Conservation (phyloP, 2,888 invertebrate species). For the Gryllus longicercus region DNA sequence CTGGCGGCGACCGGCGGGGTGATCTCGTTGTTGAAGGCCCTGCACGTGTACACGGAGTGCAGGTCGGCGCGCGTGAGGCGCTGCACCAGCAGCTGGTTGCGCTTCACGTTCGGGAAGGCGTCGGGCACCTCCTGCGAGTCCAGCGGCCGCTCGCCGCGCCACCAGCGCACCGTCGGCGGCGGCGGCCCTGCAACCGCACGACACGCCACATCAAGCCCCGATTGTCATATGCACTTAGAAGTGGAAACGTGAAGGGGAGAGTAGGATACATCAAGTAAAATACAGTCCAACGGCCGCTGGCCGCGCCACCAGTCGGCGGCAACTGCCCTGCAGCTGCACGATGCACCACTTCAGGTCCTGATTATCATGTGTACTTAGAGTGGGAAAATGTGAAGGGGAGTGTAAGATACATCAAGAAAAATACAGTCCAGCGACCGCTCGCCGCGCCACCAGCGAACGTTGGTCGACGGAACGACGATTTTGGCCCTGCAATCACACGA, state of each 20-base stretch:
- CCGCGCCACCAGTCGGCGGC: too few species aligned
- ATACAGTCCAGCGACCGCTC: conserved; percentile 57
- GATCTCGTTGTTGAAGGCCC: conserved; percentile 67
- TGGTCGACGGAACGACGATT: too few species aligned
- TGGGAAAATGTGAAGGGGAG: too few species aligned
- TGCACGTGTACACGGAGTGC: conserved; percentile 66
- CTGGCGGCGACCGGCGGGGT: conserved; percentile 64
- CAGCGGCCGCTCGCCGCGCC: conserved; percentile 63
- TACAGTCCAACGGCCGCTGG: too few species aligned
- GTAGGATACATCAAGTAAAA: too few species aligned
- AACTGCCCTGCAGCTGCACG: conserved; percentile 59
- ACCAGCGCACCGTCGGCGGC: conserved; percentile 72
- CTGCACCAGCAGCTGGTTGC: conserved; percentile 47
- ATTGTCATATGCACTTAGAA: too few species aligned
- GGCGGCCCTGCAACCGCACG: conserved; percentile 59
- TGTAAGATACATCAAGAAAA: too few species aligned
- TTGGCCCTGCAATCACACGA: conserved; percentile 57
- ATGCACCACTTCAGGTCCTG: too few species aligned
- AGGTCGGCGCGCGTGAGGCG: conserved; percentile 63
- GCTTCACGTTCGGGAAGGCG: conserved; percentile 31
- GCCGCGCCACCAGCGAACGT: conserved; percentile 76
- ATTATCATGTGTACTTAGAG: too few species aligned
- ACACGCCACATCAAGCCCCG: too few species aligned
- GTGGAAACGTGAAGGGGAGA: too few species aligned
- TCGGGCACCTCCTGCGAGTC: conserved; percentile 48